Percentiles rank a stretch among this genome's conserved stretches.
phyloP scores from a whole-genome alignment of 2,113 vertebrate genomes.

The Hypocryptadius cinnamomeus region DNA sequence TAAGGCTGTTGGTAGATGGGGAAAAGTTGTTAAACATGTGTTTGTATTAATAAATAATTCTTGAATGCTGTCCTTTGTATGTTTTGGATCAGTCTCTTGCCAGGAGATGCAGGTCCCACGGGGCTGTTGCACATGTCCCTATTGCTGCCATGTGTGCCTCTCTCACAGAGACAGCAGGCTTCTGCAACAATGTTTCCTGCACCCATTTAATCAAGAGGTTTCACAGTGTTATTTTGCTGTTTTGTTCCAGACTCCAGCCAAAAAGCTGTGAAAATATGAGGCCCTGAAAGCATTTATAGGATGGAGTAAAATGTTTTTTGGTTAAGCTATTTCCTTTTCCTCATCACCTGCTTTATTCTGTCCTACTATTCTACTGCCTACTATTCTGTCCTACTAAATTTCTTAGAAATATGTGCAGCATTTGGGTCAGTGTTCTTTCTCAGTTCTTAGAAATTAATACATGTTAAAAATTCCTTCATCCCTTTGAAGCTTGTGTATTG shows the following conservation, averaged over 20 bases:
- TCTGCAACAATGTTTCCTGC: background rate
- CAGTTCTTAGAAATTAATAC: background rate
- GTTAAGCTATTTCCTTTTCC: background rate
- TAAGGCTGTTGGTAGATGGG: background rate
- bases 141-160: fast-evolving
- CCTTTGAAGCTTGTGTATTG: background rate
- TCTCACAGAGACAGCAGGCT: background rate
- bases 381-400: background rate
- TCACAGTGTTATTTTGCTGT: background rate
- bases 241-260: background rate
- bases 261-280: background rate
- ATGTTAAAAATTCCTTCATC: background rate
- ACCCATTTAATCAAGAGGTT: background rate
- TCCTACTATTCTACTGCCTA: background rate
- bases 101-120: background rate
- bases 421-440: background rate
- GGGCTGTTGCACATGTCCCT: background rate
- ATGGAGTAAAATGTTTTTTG: background rate
- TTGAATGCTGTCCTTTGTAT: background rate
- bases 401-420: background rate
- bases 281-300: background rate
- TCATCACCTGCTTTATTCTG: background rate
- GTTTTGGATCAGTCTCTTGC: background rate
- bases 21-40: background rate
- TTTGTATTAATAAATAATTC: background rate